Conservation (phyloP, 1,140 invertebrate species). For the Sinonovacula constricta region DNA sequence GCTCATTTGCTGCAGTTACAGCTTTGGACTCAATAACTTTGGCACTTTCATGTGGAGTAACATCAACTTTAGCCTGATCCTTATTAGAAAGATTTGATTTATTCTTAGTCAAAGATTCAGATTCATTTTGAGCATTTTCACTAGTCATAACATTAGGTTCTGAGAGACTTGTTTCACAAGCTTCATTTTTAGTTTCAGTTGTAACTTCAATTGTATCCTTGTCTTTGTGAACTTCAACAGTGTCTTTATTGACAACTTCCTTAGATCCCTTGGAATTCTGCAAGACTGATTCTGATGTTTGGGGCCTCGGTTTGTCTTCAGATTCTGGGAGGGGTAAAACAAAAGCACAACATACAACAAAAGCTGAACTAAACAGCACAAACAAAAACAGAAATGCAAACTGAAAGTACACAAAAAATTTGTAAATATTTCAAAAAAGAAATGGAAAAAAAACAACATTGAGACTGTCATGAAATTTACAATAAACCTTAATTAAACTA, state of each 20-base stretch:
- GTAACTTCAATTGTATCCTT: too few relatives aligned
- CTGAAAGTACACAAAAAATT: constrained; percentile 1
- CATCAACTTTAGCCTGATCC: neutral
- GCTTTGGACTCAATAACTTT: neutral
- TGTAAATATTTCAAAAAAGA: neutral
- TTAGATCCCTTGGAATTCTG: too few relatives aligned
- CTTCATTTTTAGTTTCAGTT: too few relatives aligned
- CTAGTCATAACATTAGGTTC: too few relatives aligned
- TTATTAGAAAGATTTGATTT: too few relatives aligned
- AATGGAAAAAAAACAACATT: constrained; percentile 24
- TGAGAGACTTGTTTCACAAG: too few relatives aligned
- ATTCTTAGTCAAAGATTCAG: too few relatives aligned
- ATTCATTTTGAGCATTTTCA: too few relatives aligned
- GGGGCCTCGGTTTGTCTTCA: constrained; percentile 30
- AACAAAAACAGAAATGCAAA: neutral
- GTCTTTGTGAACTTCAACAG: too few relatives aligned
- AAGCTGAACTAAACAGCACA: neutral
- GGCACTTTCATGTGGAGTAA: neutral
- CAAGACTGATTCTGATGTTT: too few relatives aligned
- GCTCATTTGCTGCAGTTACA: constrained; percentile 8
- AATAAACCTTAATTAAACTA: neutral
- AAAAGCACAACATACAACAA: neutral
- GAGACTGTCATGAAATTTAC: neutral
- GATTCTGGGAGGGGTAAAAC: too few relatives aligned
- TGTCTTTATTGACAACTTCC: too few relatives aligned